Percentiles rank a stretch among this genome's conserved stretches.
Evolutionary conservation across 2,113 vertebrate genomes (phyloP).

Genomic region (Lepidothrix coronata): DNA sequence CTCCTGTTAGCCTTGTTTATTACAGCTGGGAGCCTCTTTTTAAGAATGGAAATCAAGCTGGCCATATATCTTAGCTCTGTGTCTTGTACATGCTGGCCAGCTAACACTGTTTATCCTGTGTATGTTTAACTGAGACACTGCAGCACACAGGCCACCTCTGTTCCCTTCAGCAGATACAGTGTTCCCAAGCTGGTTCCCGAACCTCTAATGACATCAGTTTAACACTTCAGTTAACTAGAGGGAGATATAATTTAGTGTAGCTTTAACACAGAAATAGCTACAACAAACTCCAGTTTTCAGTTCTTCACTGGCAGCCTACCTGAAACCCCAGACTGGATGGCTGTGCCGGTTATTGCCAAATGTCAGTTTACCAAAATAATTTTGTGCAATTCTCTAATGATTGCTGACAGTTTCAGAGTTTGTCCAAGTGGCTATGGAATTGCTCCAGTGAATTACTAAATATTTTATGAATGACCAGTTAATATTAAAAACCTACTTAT

Average conservation of each 20-base stretch:
- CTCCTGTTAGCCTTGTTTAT: background rate
- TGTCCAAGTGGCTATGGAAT: background rate
- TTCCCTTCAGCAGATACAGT: background rate
- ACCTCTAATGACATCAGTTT: background rate
- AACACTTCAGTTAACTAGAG: background rate
- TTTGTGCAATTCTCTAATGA: background rate
- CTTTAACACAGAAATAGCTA: background rate
- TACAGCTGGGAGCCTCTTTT: background rate
- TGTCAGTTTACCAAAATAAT: background rate
- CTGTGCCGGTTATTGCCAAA: background rate
- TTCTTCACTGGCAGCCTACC: background rate
- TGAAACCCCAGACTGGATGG: background rate
- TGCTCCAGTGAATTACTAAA: background rate
- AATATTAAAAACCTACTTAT: background rate
- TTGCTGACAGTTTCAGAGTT: background rate
- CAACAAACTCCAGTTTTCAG: background rate
- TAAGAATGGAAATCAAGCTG: background rate
- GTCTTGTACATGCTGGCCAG: background rate
- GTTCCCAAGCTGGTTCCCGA: background rate
- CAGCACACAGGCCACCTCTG: accelerated
- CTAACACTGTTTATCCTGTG: accelerated
- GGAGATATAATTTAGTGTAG: background rate
- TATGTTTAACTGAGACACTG: background rate
- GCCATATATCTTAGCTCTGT: background rate
- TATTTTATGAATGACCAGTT: background rate